Evolutionary conservation across 2,888 invertebrate species (phyloP).

Genomic region (Philopedon plagiatum): DNA sequence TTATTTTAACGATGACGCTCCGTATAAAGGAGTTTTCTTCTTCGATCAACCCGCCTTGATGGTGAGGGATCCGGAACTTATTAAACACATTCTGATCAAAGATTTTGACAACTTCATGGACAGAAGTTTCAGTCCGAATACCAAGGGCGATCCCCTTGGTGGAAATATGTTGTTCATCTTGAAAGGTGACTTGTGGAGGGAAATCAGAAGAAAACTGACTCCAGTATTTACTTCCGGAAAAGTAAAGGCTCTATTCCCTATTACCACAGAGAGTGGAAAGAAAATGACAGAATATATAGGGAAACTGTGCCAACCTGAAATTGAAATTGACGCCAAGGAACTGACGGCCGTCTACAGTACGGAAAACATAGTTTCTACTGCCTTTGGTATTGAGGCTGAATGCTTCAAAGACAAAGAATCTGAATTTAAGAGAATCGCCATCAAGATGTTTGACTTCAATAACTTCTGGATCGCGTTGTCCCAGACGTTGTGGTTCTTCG

Average conservation of each 20-base stretch:
- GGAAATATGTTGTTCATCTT: conserved; percentile 65
- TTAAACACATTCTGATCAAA: conserved; percentile 19
- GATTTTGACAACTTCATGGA: conserved; percentile 18
- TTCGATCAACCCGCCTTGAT: conserved; percentile 7
- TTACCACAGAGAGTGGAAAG: conserved; percentile 66
- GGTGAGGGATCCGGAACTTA: conserved; percentile 12
- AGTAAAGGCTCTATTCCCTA: conserved; percentile 70
- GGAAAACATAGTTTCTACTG: conserved; percentile 56
- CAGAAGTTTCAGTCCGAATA: conserved; percentile 54
- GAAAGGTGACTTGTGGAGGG: conserved; percentile 71
- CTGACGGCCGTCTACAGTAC: conserved; percentile 65
- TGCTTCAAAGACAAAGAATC: conserved; percentile 61
- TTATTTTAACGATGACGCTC: not conserved
- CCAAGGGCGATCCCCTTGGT: conserved; percentile 57
- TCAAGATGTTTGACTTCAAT: conserved; percentile 7
- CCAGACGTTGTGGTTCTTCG: conserved; percentile 12
- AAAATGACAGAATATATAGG: conserved; percentile 56
- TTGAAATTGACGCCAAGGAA: conserved; percentile 57
- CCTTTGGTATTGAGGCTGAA: conserved; percentile 67
- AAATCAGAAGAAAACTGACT: conserved; percentile 70
- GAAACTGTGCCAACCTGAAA: not conserved
- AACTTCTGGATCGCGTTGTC: conserved; percentile 7
- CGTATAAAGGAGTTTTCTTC: conserved; percentile 1
- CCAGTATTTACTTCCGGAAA: conserved; percentile 73
- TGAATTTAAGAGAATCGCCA: not conserved